phyloP scores from a whole-genome alignment of 1,140 invertebrate genomes.

The Bradynema listronoti region DNA sequence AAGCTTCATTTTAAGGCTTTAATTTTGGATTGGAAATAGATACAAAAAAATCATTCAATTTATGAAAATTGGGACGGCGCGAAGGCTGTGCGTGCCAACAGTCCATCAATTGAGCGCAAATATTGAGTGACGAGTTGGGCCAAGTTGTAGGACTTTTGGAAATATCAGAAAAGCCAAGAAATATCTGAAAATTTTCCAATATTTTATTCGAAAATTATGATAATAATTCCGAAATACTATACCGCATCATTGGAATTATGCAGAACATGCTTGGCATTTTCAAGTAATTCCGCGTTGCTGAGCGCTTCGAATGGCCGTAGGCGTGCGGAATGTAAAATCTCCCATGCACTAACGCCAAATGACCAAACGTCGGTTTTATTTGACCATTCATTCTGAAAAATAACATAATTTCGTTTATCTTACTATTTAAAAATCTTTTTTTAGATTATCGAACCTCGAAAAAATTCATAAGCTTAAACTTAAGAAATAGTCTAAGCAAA shows the following conservation, averaged over 20 bases:
- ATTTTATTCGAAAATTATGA: slow-evolving; percentile 7
- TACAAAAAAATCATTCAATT: slow-evolving; percentile 27
- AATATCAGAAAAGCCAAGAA: slow-evolving; percentile 16
- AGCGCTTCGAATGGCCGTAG: slow-evolving; percentile 14
- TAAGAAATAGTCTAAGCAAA: not conserved
- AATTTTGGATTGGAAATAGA: too few relatives aligned
- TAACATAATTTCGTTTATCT: slow-evolving; percentile 8
- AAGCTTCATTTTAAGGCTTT: too few relatives aligned
- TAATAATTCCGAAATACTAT: slow-evolving; percentile 8
- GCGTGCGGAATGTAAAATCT: slow-evolving; percentile 26
- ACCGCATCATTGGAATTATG: slow-evolving; percentile 17
- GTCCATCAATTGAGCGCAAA: slow-evolving; percentile 15
- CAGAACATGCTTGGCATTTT: slow-evolving; percentile 24
- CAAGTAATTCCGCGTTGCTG: slow-evolving; percentile 25
- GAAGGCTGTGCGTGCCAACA: slow-evolving; percentile 15
- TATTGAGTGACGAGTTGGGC: not conserved
- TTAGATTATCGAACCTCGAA: not conserved
- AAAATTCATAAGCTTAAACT: not conserved
- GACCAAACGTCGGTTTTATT: slow-evolving; percentile 29
- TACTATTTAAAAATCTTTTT: not conserved
- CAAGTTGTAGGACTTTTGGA: too few relatives aligned
- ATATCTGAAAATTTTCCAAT: slow-evolving; percentile 12
- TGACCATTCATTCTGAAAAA: slow-evolving; percentile 35
- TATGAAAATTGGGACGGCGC: slow-evolving; percentile 16
- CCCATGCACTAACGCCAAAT: slow-evolving; percentile 27